Base-by-base conservation (phyloP, 2,797 vertebrate species). In the Sparidentex hasta region DNA sequence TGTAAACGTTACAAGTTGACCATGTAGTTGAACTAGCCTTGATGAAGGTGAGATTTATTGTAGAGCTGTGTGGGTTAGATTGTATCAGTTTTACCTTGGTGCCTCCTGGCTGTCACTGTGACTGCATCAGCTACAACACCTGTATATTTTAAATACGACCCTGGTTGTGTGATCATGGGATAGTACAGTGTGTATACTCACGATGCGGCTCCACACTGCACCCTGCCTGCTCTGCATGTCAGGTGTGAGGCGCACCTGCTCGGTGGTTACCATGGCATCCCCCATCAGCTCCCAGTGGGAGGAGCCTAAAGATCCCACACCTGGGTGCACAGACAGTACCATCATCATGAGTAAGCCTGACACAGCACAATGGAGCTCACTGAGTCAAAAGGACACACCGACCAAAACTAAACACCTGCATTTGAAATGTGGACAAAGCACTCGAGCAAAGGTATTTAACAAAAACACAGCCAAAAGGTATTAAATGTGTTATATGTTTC, bases 201-300 rank as follows among this genome's bases (percentile, higher is more conserved):
- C 98, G 80, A 97, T 93, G 12, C 97, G 96, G 91, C 97, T 97
- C 98, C 98, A 99, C 12, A 99, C 93, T 23, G 97, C 97, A 85
- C 98, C 98, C 94, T 97, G 97, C 80, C 97, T 96, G 95, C 98
- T 99, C 91, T 98, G 97, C 94, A 95, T 90, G 88, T 99, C 98
- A 50, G 97, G 96, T 51, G 98, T 99, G 74, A 99, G 97, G 25
- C 98, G 97, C 86, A 99, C 95, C 89, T 97, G 96, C 27, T 99
- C 97, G 0, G 97, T 96, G 88, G 97, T 98, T 87, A 99, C 96
- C 95, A 99, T 98, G 84, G 97, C 94, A 79, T 97, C 97, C 21
- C 98, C 98, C 95, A 95, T 95, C 88, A 99, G 91, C 81, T 99
- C 98, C 98, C 98, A 99, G 72, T 97, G 94, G 64, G 97, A 97